Evolutionary conservation across 2,888 invertebrate species (phyloP), one percentile per base, ranked within the genome.

Genomic region (Agrotis segetum): DNA sequence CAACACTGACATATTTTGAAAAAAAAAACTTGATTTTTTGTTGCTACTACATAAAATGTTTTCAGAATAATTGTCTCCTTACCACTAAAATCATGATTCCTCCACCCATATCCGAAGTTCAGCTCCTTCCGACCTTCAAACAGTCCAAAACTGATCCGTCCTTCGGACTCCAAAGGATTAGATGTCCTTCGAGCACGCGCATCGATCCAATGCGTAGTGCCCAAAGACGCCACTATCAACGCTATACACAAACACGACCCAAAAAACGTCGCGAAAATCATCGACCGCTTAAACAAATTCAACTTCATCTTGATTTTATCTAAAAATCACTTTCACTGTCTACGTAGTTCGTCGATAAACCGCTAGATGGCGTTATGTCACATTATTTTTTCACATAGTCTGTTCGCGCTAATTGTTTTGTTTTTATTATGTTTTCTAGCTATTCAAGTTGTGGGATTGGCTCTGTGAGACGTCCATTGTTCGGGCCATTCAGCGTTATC

Each of bases 41-140:
- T n/a, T n/a, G n/a, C n/a, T n/a, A n/a, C 40, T 40, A 40, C 1
- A 11, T 40, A 40, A 40, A 40, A 40, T 11, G 9, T 11, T 40
- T n/a, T 16, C 1, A n/a, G 13, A 56, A 56, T 3, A 56, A 34
- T 34, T n/a, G 11, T 14, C 34, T 29, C 4, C 97, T 97, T 93
- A 99, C 98, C 97, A 90, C 98, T 97, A 79, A 99, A 97, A 76
- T 98, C 97, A 88, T 97, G 97, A 67, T 96, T 96, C 88, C 99
- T 97, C 96, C 97, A 97, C 6, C 99, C 99, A 87, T 98, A 98
- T 4, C 98, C 98, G 3, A 87, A 82, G 91, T 99, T 98, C 49
- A 99, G 93, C 84, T 97, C 97, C 91, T 98, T 98, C 79, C 97
- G 97, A 0, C 99, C 99, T 87, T 98, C 97, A 88, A 99, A 98